Percentiles rank a stretch among this genome's conserved stretches.
phyloP scores from a whole-genome alignment of 2,888 invertebrate genomes.

The Drosophila mayaguana region DNA sequence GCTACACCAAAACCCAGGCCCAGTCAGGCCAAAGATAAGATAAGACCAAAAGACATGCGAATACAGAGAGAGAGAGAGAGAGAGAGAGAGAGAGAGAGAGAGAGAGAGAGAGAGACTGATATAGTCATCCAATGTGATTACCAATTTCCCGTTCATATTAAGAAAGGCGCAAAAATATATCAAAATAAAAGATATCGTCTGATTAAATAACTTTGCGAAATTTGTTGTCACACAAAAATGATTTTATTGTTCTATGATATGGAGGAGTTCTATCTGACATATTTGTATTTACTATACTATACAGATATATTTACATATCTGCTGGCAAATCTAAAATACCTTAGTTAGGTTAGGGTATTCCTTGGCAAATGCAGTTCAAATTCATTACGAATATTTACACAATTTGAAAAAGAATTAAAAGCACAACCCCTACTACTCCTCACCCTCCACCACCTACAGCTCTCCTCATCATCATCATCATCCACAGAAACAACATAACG shows the following conservation, averaged over 20 bases:
- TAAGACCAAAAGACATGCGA: slow-evolving; percentile 25
- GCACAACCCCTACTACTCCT: not conserved
- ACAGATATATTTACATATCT: not conserved
- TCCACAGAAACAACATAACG: slow-evolving; percentile 27
- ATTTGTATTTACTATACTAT: not conserved
- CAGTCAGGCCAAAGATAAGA: slow-evolving; percentile 42
- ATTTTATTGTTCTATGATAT: not conserved
- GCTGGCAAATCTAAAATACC: not conserved
- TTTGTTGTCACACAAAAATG: not conserved
- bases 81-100: not conserved
- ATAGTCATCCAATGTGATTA: slow-evolving; percentile 23
- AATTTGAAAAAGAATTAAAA: slow-evolving; percentile 59
- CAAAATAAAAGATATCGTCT: not conserved
- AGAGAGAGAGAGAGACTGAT: not conserved
- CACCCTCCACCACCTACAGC: not conserved
- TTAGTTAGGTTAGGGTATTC: not conserved
- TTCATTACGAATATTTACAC: slow-evolving; percentile 71
- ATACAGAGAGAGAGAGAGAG: not conserved
- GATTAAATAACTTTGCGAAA: not conserved
- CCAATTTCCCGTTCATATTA: slow-evolving; percentile 13
- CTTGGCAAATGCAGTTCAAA: slow-evolving; percentile 44
- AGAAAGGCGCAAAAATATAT: not conserved
- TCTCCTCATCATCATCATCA: slow-evolving; percentile 23
- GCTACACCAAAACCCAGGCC: slow-evolving; percentile 21
- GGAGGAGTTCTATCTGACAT: not conserved